Percentiles rank a stretch among this genome's conserved stretches.
Evolutionary conservation across 2,797 vertebrate genomes (phyloP).

Genomic region (Poeciliopsis infans): DNA sequence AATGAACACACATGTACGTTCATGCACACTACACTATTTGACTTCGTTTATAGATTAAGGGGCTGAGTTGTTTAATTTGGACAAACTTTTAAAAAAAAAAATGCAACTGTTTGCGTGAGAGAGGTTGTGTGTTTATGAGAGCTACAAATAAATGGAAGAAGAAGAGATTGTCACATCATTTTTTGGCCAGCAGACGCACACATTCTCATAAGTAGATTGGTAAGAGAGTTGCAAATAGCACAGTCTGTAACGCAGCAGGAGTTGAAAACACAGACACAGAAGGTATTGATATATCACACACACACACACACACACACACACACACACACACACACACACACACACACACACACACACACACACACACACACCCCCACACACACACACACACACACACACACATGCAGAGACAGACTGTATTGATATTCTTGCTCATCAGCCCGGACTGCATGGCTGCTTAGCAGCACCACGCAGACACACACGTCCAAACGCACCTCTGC

Average conservation of each 20-base stretch:
- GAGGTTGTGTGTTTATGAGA: constrained; percentile 10
- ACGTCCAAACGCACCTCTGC: not conserved
- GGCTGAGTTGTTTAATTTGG: constrained; percentile 75
- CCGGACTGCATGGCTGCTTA: constrained; percentile 46
- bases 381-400: constrained; percentile 31
- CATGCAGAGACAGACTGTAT: constrained; percentile 60
- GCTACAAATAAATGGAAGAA: constrained; percentile 37
- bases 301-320: constrained; percentile 27
- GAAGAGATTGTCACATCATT: constrained; percentile 58
- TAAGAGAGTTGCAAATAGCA: constrained; percentile 63
- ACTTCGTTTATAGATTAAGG: constrained; percentile 81
- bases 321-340: constrained; percentile 37
- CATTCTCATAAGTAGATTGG: constrained; percentile 38
- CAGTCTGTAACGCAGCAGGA: constrained; percentile 75
- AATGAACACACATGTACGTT: constrained; percentile 54
- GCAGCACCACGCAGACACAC: constrained; percentile 26
- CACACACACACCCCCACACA: constrained; percentile 19
- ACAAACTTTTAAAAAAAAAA: constrained; percentile 65
- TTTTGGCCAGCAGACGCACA: constrained; percentile 22
- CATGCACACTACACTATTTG: constrained; percentile 64
- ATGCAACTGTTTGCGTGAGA: constrained; percentile 29
- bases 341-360: constrained; percentile 30
- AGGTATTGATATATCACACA: constrained; percentile 73
- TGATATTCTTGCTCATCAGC: constrained; percentile 71
- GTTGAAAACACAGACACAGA: constrained; percentile 73